Conservation (phyloP, 2,888 invertebrate species). For the Apantesis nais region DNA sequence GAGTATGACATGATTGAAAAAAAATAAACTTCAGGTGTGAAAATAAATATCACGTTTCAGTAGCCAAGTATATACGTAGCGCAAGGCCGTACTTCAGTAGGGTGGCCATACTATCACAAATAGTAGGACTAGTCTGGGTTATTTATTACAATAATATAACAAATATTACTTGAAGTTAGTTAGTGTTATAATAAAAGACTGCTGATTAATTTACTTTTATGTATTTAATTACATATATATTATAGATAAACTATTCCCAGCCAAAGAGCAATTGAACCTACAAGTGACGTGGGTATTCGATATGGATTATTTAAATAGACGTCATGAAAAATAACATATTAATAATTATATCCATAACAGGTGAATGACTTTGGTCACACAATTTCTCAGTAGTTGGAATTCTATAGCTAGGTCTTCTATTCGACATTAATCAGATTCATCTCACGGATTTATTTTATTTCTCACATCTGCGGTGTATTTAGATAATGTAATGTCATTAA, state of each 20-base stretch:
- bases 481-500: background rate
- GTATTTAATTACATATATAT: too few species aligned
- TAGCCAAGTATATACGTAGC: conserved; percentile 23
- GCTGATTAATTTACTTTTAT: too few species aligned
- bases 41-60: conserved; percentile 36
- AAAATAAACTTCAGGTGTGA: conserved; percentile 23
- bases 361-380: background rate
- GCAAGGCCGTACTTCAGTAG: conserved; percentile 11
- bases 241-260: too few species aligned
- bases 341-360: background rate
- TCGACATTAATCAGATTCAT: background rate
- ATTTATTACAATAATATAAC: too few species aligned
- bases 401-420: background rate
- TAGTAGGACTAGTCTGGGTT: background rate
- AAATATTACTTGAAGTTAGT: too few species aligned
- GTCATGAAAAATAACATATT: background rate
- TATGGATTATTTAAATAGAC: too few species aligned
- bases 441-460: background rate
- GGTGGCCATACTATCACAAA: conserved; percentile 2
- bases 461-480: background rate
- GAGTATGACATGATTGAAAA: conserved; percentile 24
- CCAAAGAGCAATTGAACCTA: too few species aligned
- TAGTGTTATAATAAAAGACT: too few species aligned
- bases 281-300: too few species aligned
- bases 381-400: background rate